These are phyloP conservation scores for Cephus sareptanus DNA, from an alignment of 2,888 invertebrate species.

Conservation along the genomic window DNA sequence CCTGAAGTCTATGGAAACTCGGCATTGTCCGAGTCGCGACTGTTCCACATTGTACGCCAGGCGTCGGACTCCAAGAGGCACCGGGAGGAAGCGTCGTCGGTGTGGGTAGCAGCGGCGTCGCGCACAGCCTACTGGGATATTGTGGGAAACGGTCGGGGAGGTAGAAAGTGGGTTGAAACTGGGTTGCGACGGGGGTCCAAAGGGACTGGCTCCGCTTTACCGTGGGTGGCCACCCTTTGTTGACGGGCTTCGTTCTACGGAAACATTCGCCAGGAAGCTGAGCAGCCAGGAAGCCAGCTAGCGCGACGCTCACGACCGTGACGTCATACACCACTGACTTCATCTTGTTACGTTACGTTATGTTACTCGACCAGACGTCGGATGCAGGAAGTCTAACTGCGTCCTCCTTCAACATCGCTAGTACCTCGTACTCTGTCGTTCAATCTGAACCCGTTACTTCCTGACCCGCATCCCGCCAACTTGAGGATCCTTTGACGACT, in stretches of 20 bases:
- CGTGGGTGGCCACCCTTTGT: conserved; percentile 50
- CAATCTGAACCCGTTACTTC: neutral
- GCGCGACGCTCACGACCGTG: conserved; percentile 64
- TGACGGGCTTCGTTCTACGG: conserved; percentile 49
- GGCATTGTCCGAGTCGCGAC: neutral
- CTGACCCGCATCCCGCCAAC: neutral
- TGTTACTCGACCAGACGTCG: conserved; percentile 55
- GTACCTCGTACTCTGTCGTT: neutral
- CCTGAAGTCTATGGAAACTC: neutral
- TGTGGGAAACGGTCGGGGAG: neutral
- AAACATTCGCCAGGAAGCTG: conserved; percentile 59
- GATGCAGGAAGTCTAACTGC: conserved; percentile 54
- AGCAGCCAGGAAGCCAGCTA: conserved; percentile 42
- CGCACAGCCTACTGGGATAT: neutral
- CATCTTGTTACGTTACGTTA: conserved; percentile 63
- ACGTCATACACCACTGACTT: conserved; percentile 69
- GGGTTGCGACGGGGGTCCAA: neutral
- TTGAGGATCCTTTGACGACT: neutral
- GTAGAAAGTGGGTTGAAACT: neutral
- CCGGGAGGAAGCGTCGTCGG: neutral
- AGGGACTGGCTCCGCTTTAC: neutral
- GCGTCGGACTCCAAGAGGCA: neutral
- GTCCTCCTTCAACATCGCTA: neutral
- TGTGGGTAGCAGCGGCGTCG: neutral
- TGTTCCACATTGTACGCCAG: neutral